phyloP scores from a whole-genome alignment of 2,888 invertebrate genomes.

The Troides helena region DNA sequence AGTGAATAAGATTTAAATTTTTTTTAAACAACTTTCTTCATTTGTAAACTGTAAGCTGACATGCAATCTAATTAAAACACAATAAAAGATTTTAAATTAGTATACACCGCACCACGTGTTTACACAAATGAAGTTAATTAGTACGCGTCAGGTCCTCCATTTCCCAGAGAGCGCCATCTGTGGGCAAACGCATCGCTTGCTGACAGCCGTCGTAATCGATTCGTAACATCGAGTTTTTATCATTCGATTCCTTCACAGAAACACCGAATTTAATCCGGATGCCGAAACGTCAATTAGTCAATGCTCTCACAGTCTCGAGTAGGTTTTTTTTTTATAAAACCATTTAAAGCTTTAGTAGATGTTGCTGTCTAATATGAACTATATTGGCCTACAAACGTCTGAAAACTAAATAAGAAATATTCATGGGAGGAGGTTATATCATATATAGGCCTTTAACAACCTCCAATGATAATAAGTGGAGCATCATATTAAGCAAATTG shows the following conservation, averaged over 20 bases:
- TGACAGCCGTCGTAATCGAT: conserved; percentile 65
- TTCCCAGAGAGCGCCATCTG: conserved; percentile 59
- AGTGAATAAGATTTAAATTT: neutral
- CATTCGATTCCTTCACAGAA: conserved; percentile 34
- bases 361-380: neutral
- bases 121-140: conserved; percentile 43
- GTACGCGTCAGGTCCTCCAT: conserved; percentile 34
- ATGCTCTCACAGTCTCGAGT: conserved; percentile 57
- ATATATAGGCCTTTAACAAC: too few species aligned
- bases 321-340: neutral
- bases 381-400: neutral
- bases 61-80: conserved; percentile 32
- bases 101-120: conserved; percentile 39
- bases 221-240: conserved; percentile 60
- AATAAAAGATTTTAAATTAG: conserved; percentile 41
- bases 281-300: conserved; percentile 64
- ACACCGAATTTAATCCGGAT: conserved; percentile 41
- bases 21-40: conserved; percentile 1
- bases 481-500: too few species aligned
- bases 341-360: neutral
- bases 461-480: too few species aligned
- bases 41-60: conserved; percentile 5
- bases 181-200: conserved; percentile 55
- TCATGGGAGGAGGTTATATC: too few species aligned
- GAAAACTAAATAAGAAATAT: too few species aligned